These are phyloP conservation scores for Gymnobelideus leadbeateri DNA, from an alignment of 2,113 vertebrate genomes.

Conservation along the genomic window DNA sequence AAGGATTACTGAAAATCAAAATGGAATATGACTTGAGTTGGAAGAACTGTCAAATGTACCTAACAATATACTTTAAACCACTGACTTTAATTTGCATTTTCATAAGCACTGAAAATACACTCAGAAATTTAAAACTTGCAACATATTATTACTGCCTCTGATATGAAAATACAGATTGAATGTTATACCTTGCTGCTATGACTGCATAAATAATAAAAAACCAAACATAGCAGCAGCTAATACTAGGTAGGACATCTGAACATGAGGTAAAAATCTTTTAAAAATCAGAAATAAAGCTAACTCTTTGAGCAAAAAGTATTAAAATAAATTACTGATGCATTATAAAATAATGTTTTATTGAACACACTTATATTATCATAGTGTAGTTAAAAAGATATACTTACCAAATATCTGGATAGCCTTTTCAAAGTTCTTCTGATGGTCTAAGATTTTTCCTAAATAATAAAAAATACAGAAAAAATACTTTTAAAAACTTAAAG, in stretches of 20 bases:
- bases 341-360: conserved; percentile 17
- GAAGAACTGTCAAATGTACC: neutral
- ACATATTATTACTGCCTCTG: neutral
- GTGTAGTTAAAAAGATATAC: conserved; percentile 39
- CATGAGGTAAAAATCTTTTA: neutral
- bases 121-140: neutral
- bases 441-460: conserved; percentile 53
- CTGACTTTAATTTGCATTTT: neutral
- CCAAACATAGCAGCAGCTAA: neutral
- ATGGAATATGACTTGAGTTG: neutral
- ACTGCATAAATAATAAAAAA: neutral
- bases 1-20: neutral
- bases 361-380: neutral
- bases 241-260: neutral
- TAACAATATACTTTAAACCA: neutral
- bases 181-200: neutral
- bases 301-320: neutral
- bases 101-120: neutral
- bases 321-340: neutral
- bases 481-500: conserved; percentile 54
- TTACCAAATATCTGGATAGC: conserved; percentile 44
- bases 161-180: neutral
- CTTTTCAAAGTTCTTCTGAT: conserved; percentile 54
- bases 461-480: conserved; percentile 51
- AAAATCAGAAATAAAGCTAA: neutral